Evolutionary conservation across 2,113 vertebrate species (phyloP).

Genomic region (Corythornis cristatus): DNA sequence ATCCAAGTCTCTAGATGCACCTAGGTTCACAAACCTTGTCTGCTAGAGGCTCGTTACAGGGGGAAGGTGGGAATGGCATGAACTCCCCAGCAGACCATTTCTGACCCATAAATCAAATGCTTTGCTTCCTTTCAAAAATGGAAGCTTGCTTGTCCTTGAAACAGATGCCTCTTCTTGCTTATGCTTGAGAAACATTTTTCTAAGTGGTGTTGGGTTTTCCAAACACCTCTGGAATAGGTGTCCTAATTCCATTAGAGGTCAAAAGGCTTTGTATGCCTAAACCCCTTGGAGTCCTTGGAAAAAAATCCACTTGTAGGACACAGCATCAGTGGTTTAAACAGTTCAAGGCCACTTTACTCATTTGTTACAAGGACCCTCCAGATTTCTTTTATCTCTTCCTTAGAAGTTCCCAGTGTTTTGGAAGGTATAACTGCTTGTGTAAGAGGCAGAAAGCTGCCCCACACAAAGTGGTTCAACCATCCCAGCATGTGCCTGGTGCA

Average conservation of each 20-base stretch:
- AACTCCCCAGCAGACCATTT: neutral
- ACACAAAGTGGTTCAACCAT: neutral
- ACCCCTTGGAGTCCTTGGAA: neutral
- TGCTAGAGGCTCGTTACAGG: neutral
- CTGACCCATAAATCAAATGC: neutral
- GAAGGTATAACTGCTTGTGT: neutral
- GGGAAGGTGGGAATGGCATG: neutral
- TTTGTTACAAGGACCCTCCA: conserved; percentile 23
- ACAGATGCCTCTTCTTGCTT: neutral
- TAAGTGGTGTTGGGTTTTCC: neutral
- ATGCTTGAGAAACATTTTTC: neutral
- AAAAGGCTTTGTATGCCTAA: conserved; percentile 5
- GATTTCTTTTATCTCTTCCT: conserved; percentile 1
- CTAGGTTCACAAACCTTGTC: neutral
- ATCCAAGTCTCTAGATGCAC: neutral
- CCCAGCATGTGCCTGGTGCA: neutral
- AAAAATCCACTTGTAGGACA: neutral
- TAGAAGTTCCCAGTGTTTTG: neutral
- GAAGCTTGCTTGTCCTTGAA: neutral
- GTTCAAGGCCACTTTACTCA: neutral
- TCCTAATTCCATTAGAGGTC: conserved; percentile 35
- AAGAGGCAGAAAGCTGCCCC: neutral
- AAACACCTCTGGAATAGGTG: conserved; percentile 23
- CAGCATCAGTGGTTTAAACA: neutral
- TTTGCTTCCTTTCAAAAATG: neutral